Conservation (phyloP, 2,113 vertebrate species). For the Azemiops feae region DNA sequence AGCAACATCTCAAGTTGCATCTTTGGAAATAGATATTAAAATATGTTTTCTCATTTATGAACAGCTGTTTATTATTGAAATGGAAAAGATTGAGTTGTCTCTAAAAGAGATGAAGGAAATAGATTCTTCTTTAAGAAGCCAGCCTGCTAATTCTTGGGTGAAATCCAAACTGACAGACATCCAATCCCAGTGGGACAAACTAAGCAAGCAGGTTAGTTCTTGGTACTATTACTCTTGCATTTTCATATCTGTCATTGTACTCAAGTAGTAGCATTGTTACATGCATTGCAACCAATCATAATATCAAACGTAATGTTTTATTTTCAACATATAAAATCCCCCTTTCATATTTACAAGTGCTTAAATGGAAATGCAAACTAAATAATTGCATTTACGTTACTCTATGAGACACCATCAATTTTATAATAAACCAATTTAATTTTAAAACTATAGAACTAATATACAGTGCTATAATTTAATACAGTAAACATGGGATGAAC, state of each 20-base stretch:
- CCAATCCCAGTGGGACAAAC: slow-evolving; percentile 78
- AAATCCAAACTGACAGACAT: slow-evolving; percentile 74
- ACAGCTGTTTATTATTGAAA: slow-evolving; percentile 78
- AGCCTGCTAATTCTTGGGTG: slow-evolving; percentile 79
- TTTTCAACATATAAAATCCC: not conserved
- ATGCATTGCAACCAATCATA: not conserved
- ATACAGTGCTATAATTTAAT: not conserved
- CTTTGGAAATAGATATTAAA: not conserved
- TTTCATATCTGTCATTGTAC: not conserved
- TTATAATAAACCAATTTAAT: not conserved
- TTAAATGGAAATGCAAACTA: not conserved
- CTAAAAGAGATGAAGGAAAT: slow-evolving; percentile 86
- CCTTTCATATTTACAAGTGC: not conserved
- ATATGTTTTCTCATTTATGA: slow-evolving; percentile 40
- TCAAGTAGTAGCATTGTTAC: not conserved
- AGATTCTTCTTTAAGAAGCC: slow-evolving; percentile 74
- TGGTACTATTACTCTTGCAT: not conserved
- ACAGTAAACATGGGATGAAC: not conserved
- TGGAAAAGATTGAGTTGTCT: slow-evolving; percentile 78
- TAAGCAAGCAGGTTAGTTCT: slow-evolving; percentile 85
- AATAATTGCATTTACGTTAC: not conserved
- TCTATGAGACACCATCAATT: not conserved
- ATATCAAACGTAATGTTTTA: not conserved
- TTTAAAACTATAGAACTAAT: not conserved
- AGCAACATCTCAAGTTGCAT: not conserved